These are phyloP conservation scores for Polyommatus icarus DNA, from an alignment of 2,888 invertebrate genomes.

Conservation along the genomic window DNA sequence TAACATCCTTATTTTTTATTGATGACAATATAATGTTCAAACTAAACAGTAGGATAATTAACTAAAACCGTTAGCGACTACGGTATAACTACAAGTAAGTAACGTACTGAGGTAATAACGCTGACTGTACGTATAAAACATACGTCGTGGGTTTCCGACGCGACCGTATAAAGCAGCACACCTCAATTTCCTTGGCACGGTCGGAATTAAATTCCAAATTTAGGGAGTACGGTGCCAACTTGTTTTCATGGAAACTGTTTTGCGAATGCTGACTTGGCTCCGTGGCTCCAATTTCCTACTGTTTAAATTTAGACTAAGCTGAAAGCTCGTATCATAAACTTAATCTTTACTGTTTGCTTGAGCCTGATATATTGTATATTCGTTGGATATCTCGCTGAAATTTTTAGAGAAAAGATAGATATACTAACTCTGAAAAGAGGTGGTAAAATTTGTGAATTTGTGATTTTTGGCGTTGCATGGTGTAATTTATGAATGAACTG, in stretches of 20 bases:
- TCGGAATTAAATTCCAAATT: conserved; percentile 37
- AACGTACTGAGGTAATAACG: conserved; percentile 9
- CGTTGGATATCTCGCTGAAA: not conserved
- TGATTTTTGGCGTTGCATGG: not conserved
- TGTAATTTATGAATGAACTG: too few species aligned
- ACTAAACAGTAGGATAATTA: too few species aligned
- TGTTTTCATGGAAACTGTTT: conserved; percentile 39
- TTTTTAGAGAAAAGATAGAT: not conserved
- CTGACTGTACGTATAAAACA: conserved; percentile 30
- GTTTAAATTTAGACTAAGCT: conserved; percentile 37
- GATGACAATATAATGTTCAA: too few species aligned
- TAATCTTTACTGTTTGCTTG: conserved; percentile 30
- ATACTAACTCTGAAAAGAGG: too few species aligned
- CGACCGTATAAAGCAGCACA: conserved; percentile 35
- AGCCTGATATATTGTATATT: conserved; percentile 17
- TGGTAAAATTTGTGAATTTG: not conserved
- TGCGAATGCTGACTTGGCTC: conserved; percentile 39
- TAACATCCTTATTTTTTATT: too few species aligned
- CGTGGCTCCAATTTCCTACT: conserved; percentile 36
- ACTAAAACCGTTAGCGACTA: too few species aligned
- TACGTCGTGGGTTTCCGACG: conserved; percentile 32
- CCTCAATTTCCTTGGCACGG: conserved; percentile 37
- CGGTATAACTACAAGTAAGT: not conserved
- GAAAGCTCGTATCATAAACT: conserved; percentile 33
- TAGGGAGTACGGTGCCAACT: conserved; percentile 38